A percentile compares a stretch with the other conserved stretches of the same genome.
Evolutionary conservation across 2,888 invertebrate genomes (phyloP).

Genomic region (Zelleria hepariella): DNA sequence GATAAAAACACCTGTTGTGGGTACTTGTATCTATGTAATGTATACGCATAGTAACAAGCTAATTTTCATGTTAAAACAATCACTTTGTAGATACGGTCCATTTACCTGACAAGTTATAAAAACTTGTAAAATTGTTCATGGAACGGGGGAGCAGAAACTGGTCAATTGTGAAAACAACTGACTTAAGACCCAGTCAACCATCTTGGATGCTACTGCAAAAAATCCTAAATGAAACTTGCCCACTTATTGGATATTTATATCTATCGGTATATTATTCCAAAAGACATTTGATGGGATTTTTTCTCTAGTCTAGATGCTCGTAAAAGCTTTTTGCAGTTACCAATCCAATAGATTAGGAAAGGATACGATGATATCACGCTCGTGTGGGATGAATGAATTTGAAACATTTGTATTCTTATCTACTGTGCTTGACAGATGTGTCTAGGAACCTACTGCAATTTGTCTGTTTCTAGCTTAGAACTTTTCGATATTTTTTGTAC

Average conservation of each 20-base stretch:
- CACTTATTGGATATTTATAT: background rate
- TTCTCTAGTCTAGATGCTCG: background rate
- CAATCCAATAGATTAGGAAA: background rate
- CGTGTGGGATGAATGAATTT: background rate
- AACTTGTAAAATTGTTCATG: background rate
- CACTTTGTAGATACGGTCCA: background rate
- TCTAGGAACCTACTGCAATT: too few species aligned
- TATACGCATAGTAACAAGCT: background rate
- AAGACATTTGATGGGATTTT: background rate
- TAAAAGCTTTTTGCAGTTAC: background rate
- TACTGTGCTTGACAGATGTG: too few species aligned
- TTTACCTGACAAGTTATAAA: background rate
- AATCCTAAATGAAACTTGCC: background rate
- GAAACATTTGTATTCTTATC: background rate
- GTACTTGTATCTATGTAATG: background rate
- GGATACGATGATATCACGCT: background rate
- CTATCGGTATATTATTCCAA: background rate
- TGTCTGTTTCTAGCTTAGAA: too few species aligned
- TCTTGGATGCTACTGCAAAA: background rate
- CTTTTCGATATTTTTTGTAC: too few species aligned
- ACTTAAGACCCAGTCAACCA: background rate
- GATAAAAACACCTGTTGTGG: too few species aligned
- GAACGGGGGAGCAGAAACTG: background rate
- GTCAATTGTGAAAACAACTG: too few species aligned
- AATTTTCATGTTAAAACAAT: background rate